These are phyloP conservation scores for Acanthopleura granulata DNA, from an alignment of 2,888 invertebrate genomes.

Conservation along the genomic window DNA sequence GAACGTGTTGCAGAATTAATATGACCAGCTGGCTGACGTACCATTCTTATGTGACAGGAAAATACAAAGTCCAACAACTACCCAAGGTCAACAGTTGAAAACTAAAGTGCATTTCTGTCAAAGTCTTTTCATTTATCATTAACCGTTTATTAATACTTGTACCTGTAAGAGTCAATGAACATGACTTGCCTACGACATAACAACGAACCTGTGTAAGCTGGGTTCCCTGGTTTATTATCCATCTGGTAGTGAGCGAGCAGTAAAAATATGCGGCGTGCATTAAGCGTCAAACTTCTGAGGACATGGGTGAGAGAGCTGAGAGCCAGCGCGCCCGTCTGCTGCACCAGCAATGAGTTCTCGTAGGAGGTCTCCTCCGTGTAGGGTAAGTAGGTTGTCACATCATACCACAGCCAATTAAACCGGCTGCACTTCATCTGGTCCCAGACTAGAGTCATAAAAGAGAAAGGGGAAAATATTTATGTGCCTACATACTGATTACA, in stretches of 20 bases:
- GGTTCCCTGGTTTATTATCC: constrained; percentile 77
- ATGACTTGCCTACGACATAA: too few species aligned
- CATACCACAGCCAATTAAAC: constrained; percentile 92
- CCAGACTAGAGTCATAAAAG: constrained; percentile 79
- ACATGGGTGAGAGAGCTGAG: constrained; percentile 90
- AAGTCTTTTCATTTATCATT: neutral
- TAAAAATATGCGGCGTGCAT: constrained; percentile 80
- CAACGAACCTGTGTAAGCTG: constrained; percentile 81
- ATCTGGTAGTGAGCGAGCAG: constrained; percentile 86
- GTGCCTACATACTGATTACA: too few species aligned
- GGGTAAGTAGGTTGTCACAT: constrained; percentile 86
- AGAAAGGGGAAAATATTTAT: neutral
- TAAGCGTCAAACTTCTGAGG: constrained; percentile 88
- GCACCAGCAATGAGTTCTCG: constrained; percentile 84
- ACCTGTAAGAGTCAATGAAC: neutral
- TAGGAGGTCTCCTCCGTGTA: constrained; percentile 80
- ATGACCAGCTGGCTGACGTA: too few species aligned
- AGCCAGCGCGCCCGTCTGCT: constrained; percentile 76
- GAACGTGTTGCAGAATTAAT: too few species aligned
- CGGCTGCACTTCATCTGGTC: constrained; percentile 86
- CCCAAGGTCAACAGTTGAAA: too few species aligned
- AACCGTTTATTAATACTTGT: neutral
- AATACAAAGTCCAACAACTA: too few species aligned
- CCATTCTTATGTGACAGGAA: too few species aligned
- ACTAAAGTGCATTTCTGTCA: too few species aligned